Conservation (phyloP, 1,140 invertebrate species). For the Archivesica marissinica region DNA sequence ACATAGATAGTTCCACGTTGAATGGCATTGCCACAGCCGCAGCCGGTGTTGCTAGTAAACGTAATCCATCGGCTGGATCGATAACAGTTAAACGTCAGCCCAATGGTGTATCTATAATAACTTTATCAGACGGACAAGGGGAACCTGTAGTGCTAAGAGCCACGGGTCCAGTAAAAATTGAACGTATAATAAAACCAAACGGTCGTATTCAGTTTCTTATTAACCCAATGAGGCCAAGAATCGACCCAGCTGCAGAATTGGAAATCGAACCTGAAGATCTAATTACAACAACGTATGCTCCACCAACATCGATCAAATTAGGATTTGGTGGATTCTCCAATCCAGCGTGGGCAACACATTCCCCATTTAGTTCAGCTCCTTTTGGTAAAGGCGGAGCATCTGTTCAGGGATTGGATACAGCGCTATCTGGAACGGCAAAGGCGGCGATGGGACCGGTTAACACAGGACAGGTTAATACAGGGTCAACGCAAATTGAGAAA, state of each 20-base stretch:
- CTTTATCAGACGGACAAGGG: conserved; percentile 39
- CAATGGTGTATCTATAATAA: conserved; percentile 55
- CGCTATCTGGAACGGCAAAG: not conserved
- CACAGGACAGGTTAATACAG: too few relatives aligned
- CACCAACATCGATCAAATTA: not conserved
- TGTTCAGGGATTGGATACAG: not conserved
- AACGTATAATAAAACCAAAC: conserved; percentile 51
- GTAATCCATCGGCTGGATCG: conserved; percentile 27
- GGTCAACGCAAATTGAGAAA: not conserved
- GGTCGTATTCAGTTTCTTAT: conserved; percentile 54
- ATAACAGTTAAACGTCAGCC: conserved; percentile 31
- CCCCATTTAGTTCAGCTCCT: not conserved
- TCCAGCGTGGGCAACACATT: not conserved
- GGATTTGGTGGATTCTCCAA: not conserved
- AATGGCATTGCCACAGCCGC: not conserved
- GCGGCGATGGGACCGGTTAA: not conserved
- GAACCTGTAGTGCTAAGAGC: conserved; percentile 54
- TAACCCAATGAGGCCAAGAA: conserved; percentile 37
- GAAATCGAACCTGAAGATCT: conserved; percentile 49
- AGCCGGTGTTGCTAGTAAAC: not conserved
- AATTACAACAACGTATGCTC: not conserved
- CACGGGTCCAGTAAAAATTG: conserved; percentile 47
- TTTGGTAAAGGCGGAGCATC: not conserved
- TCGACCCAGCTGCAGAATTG: not conserved
- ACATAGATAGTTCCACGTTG: conserved; percentile 13